A percentile compares a stretch with the other conserved stretches of the same genome.
phyloP scores from a whole-genome alignment of 1,140 invertebrate genomes.

The Nephotettix cincticeps region DNA sequence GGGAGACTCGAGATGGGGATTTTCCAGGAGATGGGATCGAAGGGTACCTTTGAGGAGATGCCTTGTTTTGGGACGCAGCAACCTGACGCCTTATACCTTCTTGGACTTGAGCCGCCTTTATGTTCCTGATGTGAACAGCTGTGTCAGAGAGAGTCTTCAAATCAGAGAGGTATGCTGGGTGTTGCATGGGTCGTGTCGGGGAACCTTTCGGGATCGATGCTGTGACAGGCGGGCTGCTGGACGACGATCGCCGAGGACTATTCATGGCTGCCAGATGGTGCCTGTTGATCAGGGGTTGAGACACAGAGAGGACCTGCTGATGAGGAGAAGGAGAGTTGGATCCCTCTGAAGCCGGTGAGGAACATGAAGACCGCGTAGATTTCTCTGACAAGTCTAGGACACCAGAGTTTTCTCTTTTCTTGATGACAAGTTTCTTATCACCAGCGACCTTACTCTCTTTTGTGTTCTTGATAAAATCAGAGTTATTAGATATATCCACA shows the following conservation, averaged over 20 bases:
- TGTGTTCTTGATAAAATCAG: neutral
- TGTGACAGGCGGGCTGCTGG: neutral
- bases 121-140: conserved; percentile 39
- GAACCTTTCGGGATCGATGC: neutral
- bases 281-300: conserved; percentile 41
- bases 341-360: conserved; percentile 14
- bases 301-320: conserved; percentile 42
- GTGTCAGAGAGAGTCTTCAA: conserved; percentile 41
- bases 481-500: neutral
- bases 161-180: conserved; percentile 37
- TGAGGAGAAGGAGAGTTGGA: conserved; percentile 28
- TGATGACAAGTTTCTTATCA: neutral
- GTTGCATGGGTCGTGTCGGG: neutral
- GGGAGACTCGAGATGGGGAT: conserved; percentile 21
- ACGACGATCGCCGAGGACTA: neutral
- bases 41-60: conserved; percentile 6
- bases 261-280: neutral
- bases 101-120: conserved; percentile 18
- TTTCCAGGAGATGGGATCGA: neutral
- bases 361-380: conserved; percentile 38
- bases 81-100: conserved; percentile 2
- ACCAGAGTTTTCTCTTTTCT: conserved; percentile 34
- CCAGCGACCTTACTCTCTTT: neutral
- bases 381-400: conserved; percentile 44
- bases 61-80: neutral